A percentile compares a stretch with the other conserved stretches of the same genome.
These are phyloP conservation scores for Empidonax traillii DNA, from an alignment of 2,113 vertebrate species.

Conservation along the genomic window DNA sequence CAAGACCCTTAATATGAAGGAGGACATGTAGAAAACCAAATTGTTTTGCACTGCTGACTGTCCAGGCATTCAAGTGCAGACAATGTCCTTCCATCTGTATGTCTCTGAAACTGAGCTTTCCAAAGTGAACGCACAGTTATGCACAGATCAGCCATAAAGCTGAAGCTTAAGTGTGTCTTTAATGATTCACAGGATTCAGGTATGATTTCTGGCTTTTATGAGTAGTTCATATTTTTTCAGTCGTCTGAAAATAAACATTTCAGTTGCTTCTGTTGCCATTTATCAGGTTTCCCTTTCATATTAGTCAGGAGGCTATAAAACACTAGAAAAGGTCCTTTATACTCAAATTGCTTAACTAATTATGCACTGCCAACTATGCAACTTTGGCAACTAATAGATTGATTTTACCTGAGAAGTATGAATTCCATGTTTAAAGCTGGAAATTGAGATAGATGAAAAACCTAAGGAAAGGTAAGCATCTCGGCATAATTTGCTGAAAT, in stretches of 20 bases:
- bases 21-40: background rate
- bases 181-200: background rate
- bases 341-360: background rate
- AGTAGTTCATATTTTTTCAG: background rate
- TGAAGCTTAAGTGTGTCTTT: background rate
- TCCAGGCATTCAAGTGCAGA: background rate
- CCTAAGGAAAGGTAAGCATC: background rate
- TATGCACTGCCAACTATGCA: background rate
- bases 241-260: background rate
- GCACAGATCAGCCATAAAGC: background rate
- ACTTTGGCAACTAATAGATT: background rate
- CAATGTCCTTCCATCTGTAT: background rate
- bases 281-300: background rate
- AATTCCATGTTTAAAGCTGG: background rate
- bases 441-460: background rate
- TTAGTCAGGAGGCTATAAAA: background rate
- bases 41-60: background rate
- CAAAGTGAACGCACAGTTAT: background rate
- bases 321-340: background rate
- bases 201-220: background rate
- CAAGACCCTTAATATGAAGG: background rate
- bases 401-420: background rate
- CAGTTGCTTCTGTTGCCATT: background rate
- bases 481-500: background rate
- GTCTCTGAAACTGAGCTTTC: background rate